These are phyloP conservation scores for Rhyacophila evoluta DNA, from an alignment of 2,888 invertebrate species.

Conservation along the genomic window DNA sequence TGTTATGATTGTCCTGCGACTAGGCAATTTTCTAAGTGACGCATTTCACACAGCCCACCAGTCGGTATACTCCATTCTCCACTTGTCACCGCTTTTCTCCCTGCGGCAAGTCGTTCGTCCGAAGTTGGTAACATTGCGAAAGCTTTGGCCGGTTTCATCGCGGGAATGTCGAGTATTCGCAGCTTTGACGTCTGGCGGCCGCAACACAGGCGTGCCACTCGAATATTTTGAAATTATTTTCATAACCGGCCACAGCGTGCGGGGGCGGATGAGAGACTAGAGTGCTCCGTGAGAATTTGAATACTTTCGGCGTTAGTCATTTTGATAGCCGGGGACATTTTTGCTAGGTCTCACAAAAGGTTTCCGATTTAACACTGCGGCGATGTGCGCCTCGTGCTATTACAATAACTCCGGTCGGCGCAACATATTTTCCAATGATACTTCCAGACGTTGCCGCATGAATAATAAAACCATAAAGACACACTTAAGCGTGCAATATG, in stretches of 20 bases:
- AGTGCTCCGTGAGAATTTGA: neutral
- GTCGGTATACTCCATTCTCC: neutral
- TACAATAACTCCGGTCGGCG: neutral
- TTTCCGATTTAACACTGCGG: neutral
- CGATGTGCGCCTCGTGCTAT: neutral
- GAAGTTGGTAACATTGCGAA: constrained; percentile 14
- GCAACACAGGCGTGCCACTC: neutral
- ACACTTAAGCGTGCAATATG: neutral
- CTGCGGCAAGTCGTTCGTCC: neutral
- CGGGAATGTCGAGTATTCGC: neutral
- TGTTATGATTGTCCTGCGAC: too few species aligned
- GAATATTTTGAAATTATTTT: neutral
- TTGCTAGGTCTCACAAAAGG: neutral
- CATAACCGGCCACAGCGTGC: neutral
- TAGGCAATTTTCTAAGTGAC: too few species aligned
- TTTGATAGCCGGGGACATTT: neutral
- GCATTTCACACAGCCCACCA: too few species aligned
- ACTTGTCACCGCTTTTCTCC: neutral
- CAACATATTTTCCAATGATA: constrained; percentile 2
- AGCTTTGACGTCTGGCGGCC: constrained; percentile 9
- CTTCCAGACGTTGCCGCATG: neutral
- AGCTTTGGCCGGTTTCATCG: neutral
- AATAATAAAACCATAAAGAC: constrained; percentile 13
- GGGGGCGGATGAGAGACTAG: neutral
- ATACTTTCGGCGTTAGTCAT: neutral